Base-by-base conservation (phyloP, 1,140 invertebrate species). In the Rhynchophorus ferrugineus region DNA sequence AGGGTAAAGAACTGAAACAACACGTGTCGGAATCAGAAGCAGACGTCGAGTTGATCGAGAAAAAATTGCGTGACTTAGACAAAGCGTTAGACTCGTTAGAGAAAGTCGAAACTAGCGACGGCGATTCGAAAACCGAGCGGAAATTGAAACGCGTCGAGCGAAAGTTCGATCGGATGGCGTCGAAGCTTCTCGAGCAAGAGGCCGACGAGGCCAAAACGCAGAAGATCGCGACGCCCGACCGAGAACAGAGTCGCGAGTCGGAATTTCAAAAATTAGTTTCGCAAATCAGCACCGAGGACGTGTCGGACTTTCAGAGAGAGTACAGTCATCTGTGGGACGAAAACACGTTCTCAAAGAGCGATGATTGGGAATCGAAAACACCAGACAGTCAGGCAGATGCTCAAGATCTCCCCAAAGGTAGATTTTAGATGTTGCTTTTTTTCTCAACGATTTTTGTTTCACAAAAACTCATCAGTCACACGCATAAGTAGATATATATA, bases 121-220 rank as follows among this genome's bases (percentile, higher is more conserved):
- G 45, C 13, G 59, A 61, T 35, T 61, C 62, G 47, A 60, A 59
- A 61, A 55, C 53, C 36, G 72, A 67, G 42, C 64, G 67, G 20
- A 71, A 71, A 63, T 59, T 68, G 21, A 68, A 66, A 58, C 69
- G 74, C 50, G 73, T 79, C 36, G 78, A 79, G 60, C 66, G 73
- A 43, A 74, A 75, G 63, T 79, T 80, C 62, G 75, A 78, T 64
- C 68, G 76, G 58, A 72, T 80, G 69, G 74, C 76, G 50, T 74
- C 75, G 8, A 59, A 65, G 52, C 51, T 51, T 35, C 61, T 65
- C 44, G 69, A 68, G 38, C 61, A 56, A 51, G 64, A 65, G 48
- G 44, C 29, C 33, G 54, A 57, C 50, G 65, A 58, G 14, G 61
- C 61, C 0, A 70, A 72, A 60, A 56, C 66, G 17, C 37, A 46